Conservation (phyloP, 1,140 invertebrate species). For the Mesaphorura yosii region DNA sequence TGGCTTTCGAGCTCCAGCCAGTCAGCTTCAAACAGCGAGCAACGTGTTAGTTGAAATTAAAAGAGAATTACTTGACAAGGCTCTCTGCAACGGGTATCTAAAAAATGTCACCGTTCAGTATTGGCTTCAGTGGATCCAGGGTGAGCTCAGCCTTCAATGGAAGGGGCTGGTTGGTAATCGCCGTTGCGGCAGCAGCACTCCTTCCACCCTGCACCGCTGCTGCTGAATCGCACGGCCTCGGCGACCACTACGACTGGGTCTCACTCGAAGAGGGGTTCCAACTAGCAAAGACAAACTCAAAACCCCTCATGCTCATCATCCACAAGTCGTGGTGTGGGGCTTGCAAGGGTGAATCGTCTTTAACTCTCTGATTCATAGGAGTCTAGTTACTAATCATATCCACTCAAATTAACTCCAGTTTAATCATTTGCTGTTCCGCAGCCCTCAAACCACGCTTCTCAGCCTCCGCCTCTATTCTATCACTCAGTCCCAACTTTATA, state of each 20-base stretch:
- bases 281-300: conserved; percentile 38
- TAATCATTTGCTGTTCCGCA: conserved; percentile 3
- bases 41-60: too few species aligned
- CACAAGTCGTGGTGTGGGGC: conserved; percentile 53
- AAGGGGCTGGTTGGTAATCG: too few species aligned
- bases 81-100: too few species aligned
- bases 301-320: conserved; percentile 49
- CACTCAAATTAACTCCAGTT: neutral
- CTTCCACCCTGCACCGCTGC: neutral
- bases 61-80: too few species aligned
- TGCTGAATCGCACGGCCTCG: conserved; percentile 32
- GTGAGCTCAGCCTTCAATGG: too few species aligned
- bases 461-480: conserved; percentile 42
- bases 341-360: conserved; percentile 41
- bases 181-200: too few species aligned
- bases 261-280: conserved; percentile 42
- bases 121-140: too few species aligned
- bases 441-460: conserved; percentile 41
- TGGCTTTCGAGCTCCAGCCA: too few species aligned
- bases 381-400: neutral
- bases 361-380: neutral
- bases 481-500: conserved; percentile 45
- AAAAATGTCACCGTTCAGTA: too few species aligned
- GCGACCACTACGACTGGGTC: conserved; percentile 33
- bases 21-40: too few species aligned